Conservation (phyloP, 1,140 invertebrate species). For the Wasmannia auropunctata region DNA sequence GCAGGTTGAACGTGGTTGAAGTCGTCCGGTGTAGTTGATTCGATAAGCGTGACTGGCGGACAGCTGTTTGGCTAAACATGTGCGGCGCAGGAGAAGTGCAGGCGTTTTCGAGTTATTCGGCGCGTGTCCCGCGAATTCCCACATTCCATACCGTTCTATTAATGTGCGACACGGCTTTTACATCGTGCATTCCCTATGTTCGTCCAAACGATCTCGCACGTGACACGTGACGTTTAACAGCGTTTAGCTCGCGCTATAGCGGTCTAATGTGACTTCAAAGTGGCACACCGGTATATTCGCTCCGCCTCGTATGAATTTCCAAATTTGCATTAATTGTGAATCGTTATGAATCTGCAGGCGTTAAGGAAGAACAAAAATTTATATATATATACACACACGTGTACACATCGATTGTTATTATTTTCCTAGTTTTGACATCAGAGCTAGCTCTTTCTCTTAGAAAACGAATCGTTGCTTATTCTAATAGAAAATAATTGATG, state of each 20-base stretch:
- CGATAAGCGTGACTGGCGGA: constrained; percentile 8
- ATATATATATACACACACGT: too few species aligned
- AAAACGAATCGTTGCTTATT: neutral
- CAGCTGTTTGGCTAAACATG: constrained; percentile 35
- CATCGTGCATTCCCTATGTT: constrained; percentile 41
- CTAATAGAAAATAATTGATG: neutral
- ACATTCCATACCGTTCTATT: constrained; percentile 31
- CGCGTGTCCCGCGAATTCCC: constrained; percentile 11
- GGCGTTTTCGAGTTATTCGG: constrained; percentile 31
- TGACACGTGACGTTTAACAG: constrained; percentile 52
- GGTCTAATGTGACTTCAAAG: constrained; percentile 48
- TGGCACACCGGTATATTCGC: neutral
- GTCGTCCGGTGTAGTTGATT: constrained; percentile 42
- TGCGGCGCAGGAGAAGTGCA: neutral
- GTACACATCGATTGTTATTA: neutral
- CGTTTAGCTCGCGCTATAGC: constrained; percentile 22
- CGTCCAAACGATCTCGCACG: neutral
- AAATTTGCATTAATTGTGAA: neutral
- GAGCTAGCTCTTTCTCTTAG: neutral
- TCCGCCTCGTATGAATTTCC: neutral
- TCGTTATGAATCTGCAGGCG: neutral
- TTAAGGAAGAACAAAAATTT: neutral
- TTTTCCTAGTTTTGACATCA: neutral
- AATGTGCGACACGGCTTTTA: constrained; percentile 34
- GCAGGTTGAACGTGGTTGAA: constrained; percentile 39